Percentiles rank a stretch among this genome's conserved stretches.
Evolutionary conservation across 1,140 invertebrate genomes (phyloP).

Genomic region (Bemisia tabaci): DNA sequence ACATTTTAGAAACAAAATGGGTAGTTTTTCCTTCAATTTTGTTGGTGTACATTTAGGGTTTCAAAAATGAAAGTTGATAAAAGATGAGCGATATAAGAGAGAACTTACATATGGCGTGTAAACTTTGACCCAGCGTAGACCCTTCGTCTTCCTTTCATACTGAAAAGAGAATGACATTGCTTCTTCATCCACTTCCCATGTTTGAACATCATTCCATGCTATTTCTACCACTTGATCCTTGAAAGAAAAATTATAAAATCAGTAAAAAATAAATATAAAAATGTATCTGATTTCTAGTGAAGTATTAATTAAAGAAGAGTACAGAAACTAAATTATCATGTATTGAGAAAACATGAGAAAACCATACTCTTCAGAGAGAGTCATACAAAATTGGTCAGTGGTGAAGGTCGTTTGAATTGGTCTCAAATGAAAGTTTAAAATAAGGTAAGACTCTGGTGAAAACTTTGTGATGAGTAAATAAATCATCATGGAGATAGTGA

Average conservation of each 20-base stretch:
- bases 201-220: slow-evolving; percentile 61
- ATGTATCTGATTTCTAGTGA: slow-evolving; percentile 1
- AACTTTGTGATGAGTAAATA: no score
- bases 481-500: no score
- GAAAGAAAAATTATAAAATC: slow-evolving; percentile 12
- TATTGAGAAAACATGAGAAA: background rate
- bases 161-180: slow-evolving; percentile 79
- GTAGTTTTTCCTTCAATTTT: no score
- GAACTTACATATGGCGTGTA: slow-evolving; percentile 81
- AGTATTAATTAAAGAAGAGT: background rate
- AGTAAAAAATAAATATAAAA: slow-evolving; percentile 13
- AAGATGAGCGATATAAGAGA: no score
- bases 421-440: background rate
- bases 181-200: slow-evolving; percentile 82
- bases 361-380: background rate
- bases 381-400: background rate
- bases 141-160: slow-evolving; percentile 67
- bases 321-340: background rate
- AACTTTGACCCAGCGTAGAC: slow-evolving; percentile 73
- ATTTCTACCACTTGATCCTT: slow-evolving; percentile 68
- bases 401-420: background rate
- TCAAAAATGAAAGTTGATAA: no score
- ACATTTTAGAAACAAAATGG: no score
- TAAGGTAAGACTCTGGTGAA: no score
- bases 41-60: no score